phyloP scores from a whole-genome alignment of 2,797 vertebrate genomes.

The Cercopithecus petaurista region DNA sequence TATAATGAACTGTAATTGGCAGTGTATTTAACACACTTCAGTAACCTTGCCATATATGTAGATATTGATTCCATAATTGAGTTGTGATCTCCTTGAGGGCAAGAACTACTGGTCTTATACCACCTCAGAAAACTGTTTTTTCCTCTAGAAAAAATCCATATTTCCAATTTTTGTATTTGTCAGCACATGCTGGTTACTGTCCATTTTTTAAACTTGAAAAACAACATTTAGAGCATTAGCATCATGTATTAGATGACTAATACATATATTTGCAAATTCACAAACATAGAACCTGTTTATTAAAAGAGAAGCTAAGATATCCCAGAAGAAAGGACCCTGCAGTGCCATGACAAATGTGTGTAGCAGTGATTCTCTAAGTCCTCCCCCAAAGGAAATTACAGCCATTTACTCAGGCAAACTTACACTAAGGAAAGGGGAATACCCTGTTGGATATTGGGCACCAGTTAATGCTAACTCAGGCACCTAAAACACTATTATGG shows the following conservation, averaged over 20 bases:
- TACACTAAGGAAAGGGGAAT: background rate
- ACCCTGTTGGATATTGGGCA: background rate
- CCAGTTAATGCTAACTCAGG: background rate
- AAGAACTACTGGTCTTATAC: background rate
- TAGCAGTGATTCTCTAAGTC: background rate
- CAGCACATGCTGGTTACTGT: background rate
- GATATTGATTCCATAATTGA: background rate
- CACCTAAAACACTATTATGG: background rate
- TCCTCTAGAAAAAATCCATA: background rate
- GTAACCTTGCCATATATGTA: background rate
- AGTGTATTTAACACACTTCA: background rate
- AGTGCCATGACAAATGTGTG: background rate
- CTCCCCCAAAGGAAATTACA: background rate
- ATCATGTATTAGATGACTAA: background rate
- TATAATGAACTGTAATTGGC: background rate
- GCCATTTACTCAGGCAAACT: background rate
- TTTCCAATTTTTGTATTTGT: background rate
- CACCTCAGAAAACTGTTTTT: background rate
- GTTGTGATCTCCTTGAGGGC: background rate
- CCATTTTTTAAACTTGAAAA: background rate
- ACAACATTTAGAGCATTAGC: background rate
- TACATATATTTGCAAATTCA: background rate
- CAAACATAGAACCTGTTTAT: background rate
- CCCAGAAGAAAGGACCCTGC: background rate
- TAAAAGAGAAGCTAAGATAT: background rate